Evolutionary conservation across 2,113 vertebrate genomes (phyloP).

Genomic region (Choloepus hoffmanni): DNA sequence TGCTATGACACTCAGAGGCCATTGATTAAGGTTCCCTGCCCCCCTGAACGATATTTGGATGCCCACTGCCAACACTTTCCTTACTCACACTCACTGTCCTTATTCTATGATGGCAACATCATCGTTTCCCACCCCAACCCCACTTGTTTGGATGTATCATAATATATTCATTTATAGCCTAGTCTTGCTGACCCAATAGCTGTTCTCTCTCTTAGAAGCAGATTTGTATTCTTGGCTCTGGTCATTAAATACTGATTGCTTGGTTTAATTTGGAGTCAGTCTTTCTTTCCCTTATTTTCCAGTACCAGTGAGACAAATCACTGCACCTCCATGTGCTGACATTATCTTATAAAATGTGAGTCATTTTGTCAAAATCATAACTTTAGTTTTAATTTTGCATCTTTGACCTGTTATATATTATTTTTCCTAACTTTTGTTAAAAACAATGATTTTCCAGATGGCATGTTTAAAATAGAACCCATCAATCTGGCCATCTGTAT

Average conservation of each 20-base stretch:
- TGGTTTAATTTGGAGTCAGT: not conserved
- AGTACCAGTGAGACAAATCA: not conserved
- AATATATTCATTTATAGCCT: not conserved
- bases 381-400: constrained; percentile 1
- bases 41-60: not conserved
- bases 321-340: not conserved
- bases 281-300: not conserved
- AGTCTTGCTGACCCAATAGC: not conserved
- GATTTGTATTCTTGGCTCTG: not conserved
- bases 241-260: not conserved
- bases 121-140: not conserved
- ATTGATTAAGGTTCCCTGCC: not conserved
- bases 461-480: constrained; percentile 34
- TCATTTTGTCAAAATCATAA: constrained; percentile 52
- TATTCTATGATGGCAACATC: not conserved
- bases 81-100: not conserved
- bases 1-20: not conserved
- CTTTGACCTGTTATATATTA: constrained; percentile 18
- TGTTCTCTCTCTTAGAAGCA: not conserved
- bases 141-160: not conserved
- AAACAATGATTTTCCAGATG: not conserved
- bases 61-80: not conserved
- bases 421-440: constrained; percentile 23
- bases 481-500: constrained; percentile 38
- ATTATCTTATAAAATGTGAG: not conserved